Percentiles rank a stretch among this genome's conserved stretches.
Evolutionary conservation across 2,113 vertebrate genomes (phyloP).

Genomic region (Calonectris borealis): DNA sequence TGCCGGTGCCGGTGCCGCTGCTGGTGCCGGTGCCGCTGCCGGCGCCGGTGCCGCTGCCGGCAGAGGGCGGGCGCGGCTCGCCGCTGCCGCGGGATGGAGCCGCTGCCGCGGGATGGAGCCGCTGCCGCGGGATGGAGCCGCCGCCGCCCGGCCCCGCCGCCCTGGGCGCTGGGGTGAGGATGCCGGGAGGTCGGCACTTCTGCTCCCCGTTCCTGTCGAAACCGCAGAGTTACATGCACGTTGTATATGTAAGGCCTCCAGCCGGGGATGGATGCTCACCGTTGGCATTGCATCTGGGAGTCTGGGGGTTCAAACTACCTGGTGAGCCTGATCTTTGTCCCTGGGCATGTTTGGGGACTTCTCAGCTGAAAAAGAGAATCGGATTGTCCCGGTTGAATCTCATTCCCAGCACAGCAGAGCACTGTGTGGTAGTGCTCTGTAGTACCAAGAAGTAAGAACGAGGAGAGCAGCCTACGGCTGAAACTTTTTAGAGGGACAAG

Average conservation of each 20-base stretch:
- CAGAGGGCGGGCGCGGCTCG: background rate
- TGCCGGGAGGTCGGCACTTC: too few relatives aligned
- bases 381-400: background rate
- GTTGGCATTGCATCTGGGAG: fast-evolving
- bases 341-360: background rate
- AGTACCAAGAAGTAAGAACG: background rate
- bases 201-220: background rate
- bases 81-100: background rate
- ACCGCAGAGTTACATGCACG: fast-evolving
- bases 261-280: too few relatives aligned
- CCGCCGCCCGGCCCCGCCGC: background rate
- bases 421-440: too few relatives aligned
- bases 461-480: background rate
- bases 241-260: too few relatives aligned
- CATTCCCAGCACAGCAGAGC: background rate
- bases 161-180: too few relatives aligned
- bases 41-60: background rate
- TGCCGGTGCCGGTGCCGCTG: too few relatives aligned
- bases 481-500: background rate
- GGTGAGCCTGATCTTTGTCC: too few relatives aligned
- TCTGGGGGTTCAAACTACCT: background rate
- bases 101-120: too few relatives aligned
- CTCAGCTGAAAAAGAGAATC: background rate
- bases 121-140: background rate
- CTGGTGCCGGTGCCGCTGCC: too few relatives aligned